These are phyloP conservation scores for Indri indri DNA, from an alignment of 2,113 vertebrate genomes.

Conservation along the genomic window DNA sequence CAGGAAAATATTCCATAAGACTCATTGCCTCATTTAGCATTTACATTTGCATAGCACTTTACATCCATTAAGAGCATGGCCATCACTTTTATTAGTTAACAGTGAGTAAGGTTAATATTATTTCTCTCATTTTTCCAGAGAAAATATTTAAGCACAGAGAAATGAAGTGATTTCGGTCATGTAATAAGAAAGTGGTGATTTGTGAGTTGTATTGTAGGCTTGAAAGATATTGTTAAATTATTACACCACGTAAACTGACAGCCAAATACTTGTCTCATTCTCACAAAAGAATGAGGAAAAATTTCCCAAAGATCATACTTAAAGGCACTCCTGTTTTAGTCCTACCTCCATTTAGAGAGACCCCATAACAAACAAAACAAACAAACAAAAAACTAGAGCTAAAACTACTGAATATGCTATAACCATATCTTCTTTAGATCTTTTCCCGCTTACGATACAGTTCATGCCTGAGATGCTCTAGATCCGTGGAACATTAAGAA, in stretches of 20 bases:
- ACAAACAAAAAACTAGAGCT: not conserved
- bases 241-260: not conserved
- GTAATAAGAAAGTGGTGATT: not conserved
- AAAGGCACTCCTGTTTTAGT: rapidly evolving
- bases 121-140: not conserved
- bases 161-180: not conserved
- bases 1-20: constrained; percentile 2
- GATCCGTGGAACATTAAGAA: not conserved
- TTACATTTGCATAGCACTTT: constrained; percentile 22
- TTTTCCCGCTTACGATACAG: not conserved
- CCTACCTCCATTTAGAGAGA: not conserved
- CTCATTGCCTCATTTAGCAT: constrained; percentile 19
- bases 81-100: constrained; percentile 36
- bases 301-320: not conserved
- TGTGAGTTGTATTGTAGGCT: not conserved
- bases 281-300: not conserved
- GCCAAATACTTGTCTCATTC: not conserved
- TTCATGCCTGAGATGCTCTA: not conserved
- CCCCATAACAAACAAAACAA: not conserved
- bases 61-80: not conserved
- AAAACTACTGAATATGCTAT: not conserved
- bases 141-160: constrained; percentile 38
- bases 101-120: constrained; percentile 11
- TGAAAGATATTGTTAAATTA: not conserved
- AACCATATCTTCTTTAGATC: not conserved